Evolutionary conservation across 2,888 invertebrate genomes (phyloP).

Genomic region (Apotomis turbidana): DNA sequence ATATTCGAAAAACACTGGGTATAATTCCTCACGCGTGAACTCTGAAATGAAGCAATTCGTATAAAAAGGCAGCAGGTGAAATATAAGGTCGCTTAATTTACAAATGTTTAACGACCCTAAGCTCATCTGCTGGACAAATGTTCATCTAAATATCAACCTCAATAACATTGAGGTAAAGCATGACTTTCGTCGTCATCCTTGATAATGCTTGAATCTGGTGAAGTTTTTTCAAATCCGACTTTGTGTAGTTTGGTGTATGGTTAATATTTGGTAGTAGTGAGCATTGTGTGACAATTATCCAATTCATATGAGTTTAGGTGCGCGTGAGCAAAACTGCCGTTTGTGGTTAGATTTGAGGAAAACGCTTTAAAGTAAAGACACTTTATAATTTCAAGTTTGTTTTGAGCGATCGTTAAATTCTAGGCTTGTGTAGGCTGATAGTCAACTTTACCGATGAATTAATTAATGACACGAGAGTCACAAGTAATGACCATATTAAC

Average conservation of each 20-base stretch:
- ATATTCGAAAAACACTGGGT: not conserved
- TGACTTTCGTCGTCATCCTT: not conserved
- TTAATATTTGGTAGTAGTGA: not conserved
- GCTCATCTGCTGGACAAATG: constrained; percentile 51
- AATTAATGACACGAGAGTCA: too few species aligned
- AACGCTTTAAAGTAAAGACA: constrained; percentile 5
- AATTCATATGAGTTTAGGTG: constrained; percentile 45
- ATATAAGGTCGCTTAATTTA: constrained; percentile 54
- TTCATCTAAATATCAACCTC: constrained; percentile 32
- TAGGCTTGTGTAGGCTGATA: too few species aligned
- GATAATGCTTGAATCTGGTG: not conserved
- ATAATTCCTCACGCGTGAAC: constrained; percentile 8
- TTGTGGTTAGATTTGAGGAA: constrained; percentile 47
- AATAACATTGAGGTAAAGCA: not conserved
- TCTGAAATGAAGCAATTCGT: constrained; percentile 47
- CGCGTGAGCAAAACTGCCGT: constrained; percentile 45
- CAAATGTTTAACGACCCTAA: constrained; percentile 48
- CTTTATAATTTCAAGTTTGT: not conserved
- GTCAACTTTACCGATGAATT: too few species aligned
- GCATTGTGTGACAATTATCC: constrained; percentile 44
- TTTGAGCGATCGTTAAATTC: too few species aligned
- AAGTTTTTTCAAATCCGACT: not conserved
- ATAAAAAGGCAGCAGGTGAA: constrained; percentile 48
- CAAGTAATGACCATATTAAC: too few species aligned
- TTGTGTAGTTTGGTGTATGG: not conserved